A percentile compares a stretch with the other conserved stretches of the same genome.
Conservation (phyloP, 2,797 vertebrate genomes). For the Heterohyrax brucei region DNA sequence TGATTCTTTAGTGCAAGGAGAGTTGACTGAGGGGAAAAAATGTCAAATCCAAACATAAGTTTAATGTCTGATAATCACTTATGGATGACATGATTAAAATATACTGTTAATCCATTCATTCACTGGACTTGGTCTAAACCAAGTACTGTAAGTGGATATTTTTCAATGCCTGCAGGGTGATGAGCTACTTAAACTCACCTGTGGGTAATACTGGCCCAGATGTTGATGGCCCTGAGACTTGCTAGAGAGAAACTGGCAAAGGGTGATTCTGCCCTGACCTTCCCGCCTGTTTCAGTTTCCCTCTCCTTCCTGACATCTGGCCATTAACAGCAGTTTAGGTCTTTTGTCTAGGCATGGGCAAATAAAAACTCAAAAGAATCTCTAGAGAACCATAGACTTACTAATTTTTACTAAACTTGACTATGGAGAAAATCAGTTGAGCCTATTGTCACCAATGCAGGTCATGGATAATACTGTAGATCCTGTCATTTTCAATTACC, state of each 20-base stretch:
- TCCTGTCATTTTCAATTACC: slow-evolving; percentile 26
- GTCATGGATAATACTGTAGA: not conserved
- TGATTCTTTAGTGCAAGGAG: slow-evolving; percentile 64
- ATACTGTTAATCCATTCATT: slow-evolving; percentile 50
- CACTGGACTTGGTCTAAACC: not conserved
- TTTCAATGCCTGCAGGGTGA: not conserved
- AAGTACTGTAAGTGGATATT: not conserved
- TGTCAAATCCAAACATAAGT: slow-evolving; percentile 27
- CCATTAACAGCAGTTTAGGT: not conserved
- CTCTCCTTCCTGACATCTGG: not conserved
- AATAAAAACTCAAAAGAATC: not conserved
- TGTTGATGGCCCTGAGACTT: not conserved
- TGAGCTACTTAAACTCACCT: not conserved
- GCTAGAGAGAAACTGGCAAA: not conserved
- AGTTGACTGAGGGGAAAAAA: slow-evolving; percentile 53
- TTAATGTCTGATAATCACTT: slow-evolving; percentile 59
- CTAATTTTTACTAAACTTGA: not conserved
- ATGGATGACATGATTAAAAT: slow-evolving; percentile 54
- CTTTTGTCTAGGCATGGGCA: not conserved
- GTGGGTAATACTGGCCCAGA: not conserved
- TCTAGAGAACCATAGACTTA: not conserved
- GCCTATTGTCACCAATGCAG: not conserved
- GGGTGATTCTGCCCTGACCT: not conserved
- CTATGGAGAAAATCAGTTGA: slow-evolving; percentile 7
- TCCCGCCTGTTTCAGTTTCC: not conserved